Base-by-base conservation (phyloP, 2,888 invertebrate species). In the Acheta domesticus region DNA sequence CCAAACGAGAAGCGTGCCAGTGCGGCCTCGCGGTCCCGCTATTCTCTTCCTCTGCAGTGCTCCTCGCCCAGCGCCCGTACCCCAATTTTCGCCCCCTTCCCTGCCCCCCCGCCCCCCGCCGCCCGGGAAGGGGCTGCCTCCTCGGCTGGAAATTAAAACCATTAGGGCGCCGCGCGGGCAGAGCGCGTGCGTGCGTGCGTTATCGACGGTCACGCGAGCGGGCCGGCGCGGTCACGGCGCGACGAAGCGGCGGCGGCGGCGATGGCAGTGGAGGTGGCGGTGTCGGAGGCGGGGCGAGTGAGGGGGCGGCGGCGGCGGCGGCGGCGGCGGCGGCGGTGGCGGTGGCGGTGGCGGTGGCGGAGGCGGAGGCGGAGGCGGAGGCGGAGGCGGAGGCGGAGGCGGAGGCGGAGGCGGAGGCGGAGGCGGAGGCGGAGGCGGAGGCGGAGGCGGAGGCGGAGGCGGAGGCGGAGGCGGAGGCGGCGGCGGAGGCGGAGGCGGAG, bases 101-200 rank as follows among this genome's bases (percentile, higher is more conserved):
- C n/a, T 12, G 3, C 62, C 62, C 62, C 62, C 11, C n/a, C 16
- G 11, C n/a, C 2, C 2, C 19, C 5, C 62, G 19, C 3, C 62
- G 2, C 3, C 12, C 62, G 62, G n/a, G 36, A 36, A 36, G 36
- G 62, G 62, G 62, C 62, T 14, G 62, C 62, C n/a, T n/a, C n/a
- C 62, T n/a, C 16, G 11, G n/a, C 5, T 62, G 16, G 62, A 62
- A 62, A 62, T 62, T 62, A 62, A 62, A 62, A 62, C 62, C 62
- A 62, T 62, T 62, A 62, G 62, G 16, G 62, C 62, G 14, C 62
- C 62, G 62, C 62, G 62, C 16, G n/a, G 62, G 62, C 16, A 62
- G 62, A 62, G 62, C 62, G 62, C 62, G 62, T 62, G 62, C 62
- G 62, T 62, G 62, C 62, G 62, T 62, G 62, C 62, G 62, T 62